These are phyloP conservation scores for Pyrgilauda ruficollis DNA, from an alignment of 2,113 vertebrate species.

Conservation along the genomic window DNA sequence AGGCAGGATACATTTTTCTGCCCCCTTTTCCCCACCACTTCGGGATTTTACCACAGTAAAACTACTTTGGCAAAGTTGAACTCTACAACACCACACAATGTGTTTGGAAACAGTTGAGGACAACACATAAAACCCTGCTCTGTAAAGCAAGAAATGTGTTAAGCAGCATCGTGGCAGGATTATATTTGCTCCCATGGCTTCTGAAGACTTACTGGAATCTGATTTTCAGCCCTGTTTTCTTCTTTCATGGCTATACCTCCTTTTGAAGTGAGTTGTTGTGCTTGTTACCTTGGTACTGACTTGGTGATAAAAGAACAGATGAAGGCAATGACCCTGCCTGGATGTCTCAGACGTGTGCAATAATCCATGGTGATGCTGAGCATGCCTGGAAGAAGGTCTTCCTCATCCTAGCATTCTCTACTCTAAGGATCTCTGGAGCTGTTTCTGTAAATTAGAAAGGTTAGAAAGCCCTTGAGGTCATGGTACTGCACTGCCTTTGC, in stretches of 20 bases:
- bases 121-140: not conserved
- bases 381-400: not conserved
- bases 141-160: not conserved
- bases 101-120: not conserved
- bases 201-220: not conserved
- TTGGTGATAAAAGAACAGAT: not conserved
- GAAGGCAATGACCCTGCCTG: not conserved
- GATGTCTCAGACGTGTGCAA: not conserved
- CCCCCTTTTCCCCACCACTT: not conserved
- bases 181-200: not conserved
- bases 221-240: not conserved
- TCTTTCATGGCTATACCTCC: not conserved
- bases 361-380: not conserved
- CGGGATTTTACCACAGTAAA: not conserved
- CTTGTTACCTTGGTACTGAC: not conserved
- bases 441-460: slow-evolving; percentile 5
- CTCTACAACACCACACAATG: not conserved
- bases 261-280: not conserved
- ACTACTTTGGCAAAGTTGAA: not conserved
- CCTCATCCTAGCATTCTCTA: not conserved
- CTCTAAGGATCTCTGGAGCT: not conserved
- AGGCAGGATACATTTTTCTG: not conserved
- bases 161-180: not conserved
- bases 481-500: not conserved
- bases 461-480: not conserved